phyloP scores from a whole-genome alignment of 1,140 invertebrate genomes.

The Brachionus koreanus region DNA sequence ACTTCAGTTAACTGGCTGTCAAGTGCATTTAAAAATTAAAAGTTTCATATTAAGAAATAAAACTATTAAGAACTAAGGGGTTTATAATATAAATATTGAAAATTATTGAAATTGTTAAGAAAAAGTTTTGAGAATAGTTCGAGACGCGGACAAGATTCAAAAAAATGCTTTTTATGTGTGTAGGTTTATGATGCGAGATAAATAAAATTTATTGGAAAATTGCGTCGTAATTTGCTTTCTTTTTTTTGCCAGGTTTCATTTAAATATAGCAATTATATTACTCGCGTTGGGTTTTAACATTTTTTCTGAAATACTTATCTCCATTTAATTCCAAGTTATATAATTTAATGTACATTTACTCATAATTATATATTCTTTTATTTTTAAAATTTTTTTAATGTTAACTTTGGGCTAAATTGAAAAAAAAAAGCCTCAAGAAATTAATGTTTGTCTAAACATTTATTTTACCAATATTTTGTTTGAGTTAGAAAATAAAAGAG shows the following conservation, averaged over 20 bases:
- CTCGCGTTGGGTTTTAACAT: neutral
- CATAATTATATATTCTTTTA: neutral
- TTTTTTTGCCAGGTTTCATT: neutral
- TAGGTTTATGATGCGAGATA: neutral
- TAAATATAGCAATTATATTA: neutral
- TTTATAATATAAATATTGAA: neutral
- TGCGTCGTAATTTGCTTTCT: neutral
- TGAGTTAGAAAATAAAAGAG: neutral
- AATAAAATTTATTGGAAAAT: neutral
- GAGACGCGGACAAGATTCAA: neutral
- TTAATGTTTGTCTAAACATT: neutral
- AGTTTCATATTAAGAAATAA: neutral
- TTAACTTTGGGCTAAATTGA: neutral
- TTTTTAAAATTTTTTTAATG: neutral
- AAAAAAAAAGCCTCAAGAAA: neutral
- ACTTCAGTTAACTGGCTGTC: neutral
- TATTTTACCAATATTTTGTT: neutral
- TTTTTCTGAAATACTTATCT: neutral
- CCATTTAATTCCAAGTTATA: neutral
- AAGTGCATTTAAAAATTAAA: neutral
- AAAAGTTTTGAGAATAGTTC: neutral
- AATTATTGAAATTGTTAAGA: neutral
- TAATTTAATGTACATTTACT: neutral
- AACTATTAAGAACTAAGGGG: neutral
- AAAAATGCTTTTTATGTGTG: neutral